A percentile compares a stretch with the other conserved stretches of the same genome.
These are phyloP conservation scores for Pomacea canaliculata DNA, from an alignment of 2,888 invertebrate genomes.

Conservation along the genomic window DNA sequence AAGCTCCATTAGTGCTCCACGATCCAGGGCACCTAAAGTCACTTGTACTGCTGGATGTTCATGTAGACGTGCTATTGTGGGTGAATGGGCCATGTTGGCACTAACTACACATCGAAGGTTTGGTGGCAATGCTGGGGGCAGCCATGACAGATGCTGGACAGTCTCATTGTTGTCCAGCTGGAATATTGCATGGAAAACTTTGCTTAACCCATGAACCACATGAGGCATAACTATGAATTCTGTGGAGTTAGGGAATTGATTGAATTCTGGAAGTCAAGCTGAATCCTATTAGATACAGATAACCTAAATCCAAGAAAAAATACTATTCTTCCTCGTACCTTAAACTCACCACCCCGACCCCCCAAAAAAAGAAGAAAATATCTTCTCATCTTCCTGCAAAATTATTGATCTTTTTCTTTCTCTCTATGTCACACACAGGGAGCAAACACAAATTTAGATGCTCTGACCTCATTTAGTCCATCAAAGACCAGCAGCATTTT, in stretches of 20 bases:
- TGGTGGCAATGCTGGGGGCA: slow-evolving; percentile 55
- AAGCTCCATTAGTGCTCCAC: slow-evolving; percentile 43
- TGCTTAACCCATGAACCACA: no score
- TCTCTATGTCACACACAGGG: no score
- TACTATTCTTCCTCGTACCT: no score
- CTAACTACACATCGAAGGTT: slow-evolving; percentile 58
- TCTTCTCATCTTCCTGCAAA: no score
- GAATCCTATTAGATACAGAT: no score
- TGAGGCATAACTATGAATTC: no score
- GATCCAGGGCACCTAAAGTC: slow-evolving; percentile 38
- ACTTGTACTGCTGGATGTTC: slow-evolving; percentile 44
- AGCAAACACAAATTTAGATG: no score
- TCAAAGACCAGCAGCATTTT: slow-evolving; percentile 48
- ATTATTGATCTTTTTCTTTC: no score
- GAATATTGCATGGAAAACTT: slow-evolving; percentile 8
- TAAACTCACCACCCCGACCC: no score
- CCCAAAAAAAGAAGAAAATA: neutral
- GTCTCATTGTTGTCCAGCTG: slow-evolving; percentile 45
- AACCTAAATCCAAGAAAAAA: no score
- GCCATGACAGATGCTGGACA: slow-evolving; percentile 52
- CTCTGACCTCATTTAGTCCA: slow-evolving; percentile 49
- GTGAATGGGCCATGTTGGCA: slow-evolving; percentile 43
- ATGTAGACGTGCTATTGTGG: slow-evolving; percentile 46
- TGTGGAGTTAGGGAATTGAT: no score
- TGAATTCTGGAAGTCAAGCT: no score